Conservation (phyloP, 2,888 invertebrate genomes). For the Taphrorychus bicolor region DNA sequence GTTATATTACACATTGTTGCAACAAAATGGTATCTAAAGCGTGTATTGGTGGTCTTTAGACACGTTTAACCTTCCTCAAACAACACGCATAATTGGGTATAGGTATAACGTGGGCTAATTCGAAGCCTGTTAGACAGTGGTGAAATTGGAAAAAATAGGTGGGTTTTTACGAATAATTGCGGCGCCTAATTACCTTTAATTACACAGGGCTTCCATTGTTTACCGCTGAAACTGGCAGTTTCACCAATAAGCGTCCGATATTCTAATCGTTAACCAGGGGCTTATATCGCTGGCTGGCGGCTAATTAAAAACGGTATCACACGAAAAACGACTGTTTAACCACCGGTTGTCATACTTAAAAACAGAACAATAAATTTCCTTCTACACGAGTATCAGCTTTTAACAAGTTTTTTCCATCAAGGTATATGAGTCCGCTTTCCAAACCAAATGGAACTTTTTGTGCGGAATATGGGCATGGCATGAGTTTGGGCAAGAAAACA, state of each 20-base stretch:
- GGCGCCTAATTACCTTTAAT: constrained; percentile 25
- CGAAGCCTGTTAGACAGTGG: background rate
- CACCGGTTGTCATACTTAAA: constrained; percentile 16
- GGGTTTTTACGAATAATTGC: constrained; percentile 23
- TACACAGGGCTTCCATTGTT: constrained; percentile 24
- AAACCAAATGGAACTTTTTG: background rate
- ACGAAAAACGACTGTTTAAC: constrained; percentile 8
- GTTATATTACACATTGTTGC: too few relatives aligned
- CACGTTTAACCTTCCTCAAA: background rate
- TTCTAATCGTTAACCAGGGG: constrained; percentile 19
- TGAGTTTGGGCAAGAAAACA: too few relatives aligned
- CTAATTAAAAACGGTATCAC: constrained; percentile 8
- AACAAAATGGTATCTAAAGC: too few relatives aligned
- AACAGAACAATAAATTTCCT: constrained; percentile 26
- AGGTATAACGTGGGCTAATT: background rate
- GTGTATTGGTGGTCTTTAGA: background rate
- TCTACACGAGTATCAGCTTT: constrained; percentile 21
- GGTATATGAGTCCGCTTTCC: constrained; percentile 23
- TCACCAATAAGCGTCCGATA: constrained; percentile 22
- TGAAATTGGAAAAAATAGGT: constrained; percentile 16
- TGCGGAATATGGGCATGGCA: too few relatives aligned
- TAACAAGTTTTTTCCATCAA: constrained; percentile 39
- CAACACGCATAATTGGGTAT: background rate
- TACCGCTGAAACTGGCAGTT: constrained; percentile 9
- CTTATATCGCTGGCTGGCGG: background rate